Evolutionary conservation across 2,113 vertebrate genomes (phyloP).

Genomic region (Geococcyx californianus): DNA sequence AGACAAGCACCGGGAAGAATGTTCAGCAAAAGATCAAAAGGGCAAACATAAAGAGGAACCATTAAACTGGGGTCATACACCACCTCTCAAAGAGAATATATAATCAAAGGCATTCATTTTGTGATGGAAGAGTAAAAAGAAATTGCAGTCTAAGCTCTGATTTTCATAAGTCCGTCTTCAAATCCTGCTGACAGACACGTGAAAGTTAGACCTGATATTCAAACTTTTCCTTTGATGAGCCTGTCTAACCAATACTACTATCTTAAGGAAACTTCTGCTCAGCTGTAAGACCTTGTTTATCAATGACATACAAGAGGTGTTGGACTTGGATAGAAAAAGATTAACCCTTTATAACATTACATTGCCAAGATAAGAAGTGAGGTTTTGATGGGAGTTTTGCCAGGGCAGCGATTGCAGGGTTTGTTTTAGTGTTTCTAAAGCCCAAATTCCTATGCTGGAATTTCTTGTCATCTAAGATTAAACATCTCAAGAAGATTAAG

Average conservation of each 20-base stretch:
- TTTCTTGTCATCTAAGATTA: background rate
- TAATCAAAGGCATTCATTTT: slow-evolving; percentile 29
- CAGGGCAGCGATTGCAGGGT: background rate
- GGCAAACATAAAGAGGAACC: background rate
- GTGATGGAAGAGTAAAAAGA: background rate
- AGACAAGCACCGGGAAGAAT: background rate
- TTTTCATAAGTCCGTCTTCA: background rate
- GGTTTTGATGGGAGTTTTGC: background rate
- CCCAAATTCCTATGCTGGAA: background rate
- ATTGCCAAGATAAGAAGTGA: background rate
- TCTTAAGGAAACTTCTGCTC: background rate
- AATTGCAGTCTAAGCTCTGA: background rate
- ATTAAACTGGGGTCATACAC: background rate
- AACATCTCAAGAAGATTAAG: background rate
- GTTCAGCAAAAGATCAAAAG: slow-evolving; percentile 26
- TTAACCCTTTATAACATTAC: background rate
- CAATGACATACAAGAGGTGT: background rate
- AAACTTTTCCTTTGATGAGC: background rate
- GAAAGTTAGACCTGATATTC: background rate
- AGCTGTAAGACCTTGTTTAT: background rate
- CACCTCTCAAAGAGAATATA: slow-evolving; percentile 37
- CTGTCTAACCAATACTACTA: background rate
- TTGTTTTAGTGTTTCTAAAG: background rate
- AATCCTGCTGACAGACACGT: background rate
- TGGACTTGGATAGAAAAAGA: background rate